Percentiles rank a stretch among this genome's conserved stretches.
Conservation (phyloP, 1,140 invertebrate genomes). For the Dreissena rostriformis region DNA sequence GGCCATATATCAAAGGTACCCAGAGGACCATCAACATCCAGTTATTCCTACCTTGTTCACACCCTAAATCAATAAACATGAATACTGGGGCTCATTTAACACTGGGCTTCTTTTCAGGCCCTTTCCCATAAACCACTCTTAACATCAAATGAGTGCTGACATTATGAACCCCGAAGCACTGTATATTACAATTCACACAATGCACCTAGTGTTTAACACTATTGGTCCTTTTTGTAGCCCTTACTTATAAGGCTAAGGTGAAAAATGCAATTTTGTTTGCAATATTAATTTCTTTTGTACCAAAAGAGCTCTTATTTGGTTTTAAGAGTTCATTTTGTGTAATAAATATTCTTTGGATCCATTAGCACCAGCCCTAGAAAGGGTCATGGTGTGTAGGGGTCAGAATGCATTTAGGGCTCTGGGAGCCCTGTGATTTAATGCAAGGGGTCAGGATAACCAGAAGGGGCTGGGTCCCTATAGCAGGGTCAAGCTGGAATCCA, state of each 20-base stretch:
- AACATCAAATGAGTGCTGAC: slow-evolving; percentile 38
- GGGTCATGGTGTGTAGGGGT: slow-evolving; percentile 30
- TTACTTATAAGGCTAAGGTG: slow-evolving; percentile 36
- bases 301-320: slow-evolving; percentile 10
- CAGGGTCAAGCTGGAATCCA: no score
- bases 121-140: slow-evolving; percentile 32
- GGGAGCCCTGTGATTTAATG: slow-evolving; percentile 13
- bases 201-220: slow-evolving; percentile 14
- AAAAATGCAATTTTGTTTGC: slow-evolving; percentile 32
- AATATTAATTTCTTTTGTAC: slow-evolving; percentile 23
- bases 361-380: slow-evolving; percentile 43
- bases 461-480: no score
- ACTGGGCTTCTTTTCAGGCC: slow-evolving; percentile 10
- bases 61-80: slow-evolving; percentile 38
- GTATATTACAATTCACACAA: slow-evolving; percentile 28
- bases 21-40: not conserved
- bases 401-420: slow-evolving; percentile 21
- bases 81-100: slow-evolving; percentile 1
- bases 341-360: slow-evolving; percentile 51
- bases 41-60: slow-evolving; percentile 9
- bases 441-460: slow-evolving; percentile 43
- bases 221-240: slow-evolving; percentile 24
- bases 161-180: slow-evolving; percentile 30
- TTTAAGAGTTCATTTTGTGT: slow-evolving; percentile 45
- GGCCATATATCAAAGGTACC: not conserved